Conservation (phyloP, 2,888 invertebrate species). For the Blastobasis lacticolella region DNA sequence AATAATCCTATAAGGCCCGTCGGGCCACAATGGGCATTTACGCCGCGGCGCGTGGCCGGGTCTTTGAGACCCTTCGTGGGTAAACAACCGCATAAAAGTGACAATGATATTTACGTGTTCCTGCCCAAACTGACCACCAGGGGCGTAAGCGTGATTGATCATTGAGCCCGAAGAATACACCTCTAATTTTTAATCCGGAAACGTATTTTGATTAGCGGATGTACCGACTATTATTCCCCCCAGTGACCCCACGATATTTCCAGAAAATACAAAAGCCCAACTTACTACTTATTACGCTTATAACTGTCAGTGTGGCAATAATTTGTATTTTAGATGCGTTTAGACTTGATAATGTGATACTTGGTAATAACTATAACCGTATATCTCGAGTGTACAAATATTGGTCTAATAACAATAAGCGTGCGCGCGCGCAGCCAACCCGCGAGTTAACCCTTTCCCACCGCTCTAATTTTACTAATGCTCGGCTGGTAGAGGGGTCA, state of each 20-base stretch:
- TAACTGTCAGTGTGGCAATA: slow-evolving; percentile 5
- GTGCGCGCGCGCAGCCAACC: slow-evolving; percentile 46
- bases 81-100: slow-evolving; percentile 37
- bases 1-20: slow-evolving; percentile 26
- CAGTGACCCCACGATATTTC: too few relatives aligned
- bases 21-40: slow-evolving; percentile 27
- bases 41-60: slow-evolving; percentile 29
- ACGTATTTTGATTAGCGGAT: slow-evolving; percentile 3
- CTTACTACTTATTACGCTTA: not conserved
- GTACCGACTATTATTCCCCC: not conserved
- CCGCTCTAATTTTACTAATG: slow-evolving; percentile 73
- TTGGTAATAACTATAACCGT: slow-evolving; percentile 59
- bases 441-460: slow-evolving; percentile 64
- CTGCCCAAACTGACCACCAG: slow-evolving; percentile 43
- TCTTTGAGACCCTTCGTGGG: slow-evolving; percentile 15
- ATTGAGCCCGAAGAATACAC: slow-evolving; percentile 48
- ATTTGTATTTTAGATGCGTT: slow-evolving; percentile 1
- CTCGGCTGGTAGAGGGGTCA: slow-evolving; percentile 53
- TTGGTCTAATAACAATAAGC: slow-evolving; percentile 73
- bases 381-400: slow-evolving; percentile 67
- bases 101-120: slow-evolving; percentile 39
- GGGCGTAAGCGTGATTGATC: slow-evolving; percentile 41
- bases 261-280: too few relatives aligned
- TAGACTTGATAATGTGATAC: slow-evolving; percentile 30
- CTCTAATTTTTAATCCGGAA: slow-evolving; percentile 45